These are phyloP conservation scores for Clupea harengus DNA, from an alignment of 2,113 vertebrate genomes.

Conservation along the genomic window DNA sequence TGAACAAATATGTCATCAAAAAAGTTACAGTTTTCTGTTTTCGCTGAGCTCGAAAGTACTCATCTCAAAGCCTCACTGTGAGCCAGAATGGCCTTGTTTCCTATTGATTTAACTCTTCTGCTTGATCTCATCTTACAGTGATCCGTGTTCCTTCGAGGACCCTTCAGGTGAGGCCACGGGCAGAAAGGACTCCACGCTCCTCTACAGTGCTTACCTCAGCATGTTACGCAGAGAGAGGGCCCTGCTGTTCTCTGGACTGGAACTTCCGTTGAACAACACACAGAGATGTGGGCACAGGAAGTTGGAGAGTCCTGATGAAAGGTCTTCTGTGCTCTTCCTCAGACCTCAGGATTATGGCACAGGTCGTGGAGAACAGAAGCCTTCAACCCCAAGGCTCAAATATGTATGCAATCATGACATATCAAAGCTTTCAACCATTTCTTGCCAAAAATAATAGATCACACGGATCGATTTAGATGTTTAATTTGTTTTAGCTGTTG, in stretches of 20 bases:
- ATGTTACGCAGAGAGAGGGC: neutral
- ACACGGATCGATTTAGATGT: too few species aligned
- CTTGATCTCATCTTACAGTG: constrained; percentile 26
- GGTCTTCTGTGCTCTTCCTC: neutral
- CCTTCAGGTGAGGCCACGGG: constrained; percentile 16
- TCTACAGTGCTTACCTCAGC: neutral
- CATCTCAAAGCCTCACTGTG: neutral
- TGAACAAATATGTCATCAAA: too few species aligned
- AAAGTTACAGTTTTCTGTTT: neutral
- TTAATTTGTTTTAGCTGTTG: too few species aligned
- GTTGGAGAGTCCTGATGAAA: neutral
- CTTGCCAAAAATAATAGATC: too few species aligned
- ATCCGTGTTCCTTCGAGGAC: constrained; percentile 35
- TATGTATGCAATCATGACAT: too few species aligned
- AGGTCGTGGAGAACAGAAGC: too few species aligned
- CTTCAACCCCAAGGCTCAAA: too few species aligned
- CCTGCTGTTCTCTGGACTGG: neutral
- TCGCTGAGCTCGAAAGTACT: constrained; percentile 15
- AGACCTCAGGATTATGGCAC: too few species aligned
- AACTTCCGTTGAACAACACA: neutral
- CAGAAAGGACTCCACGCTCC: neutral
- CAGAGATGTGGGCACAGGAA: neutral
- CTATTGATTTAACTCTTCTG: constrained; percentile 6
- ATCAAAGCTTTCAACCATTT: too few species aligned
- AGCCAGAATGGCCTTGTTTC: neutral